Evolutionary conservation across 2,888 invertebrate genomes (phyloP).

Genomic region (Amorpha juglandis): DNA sequence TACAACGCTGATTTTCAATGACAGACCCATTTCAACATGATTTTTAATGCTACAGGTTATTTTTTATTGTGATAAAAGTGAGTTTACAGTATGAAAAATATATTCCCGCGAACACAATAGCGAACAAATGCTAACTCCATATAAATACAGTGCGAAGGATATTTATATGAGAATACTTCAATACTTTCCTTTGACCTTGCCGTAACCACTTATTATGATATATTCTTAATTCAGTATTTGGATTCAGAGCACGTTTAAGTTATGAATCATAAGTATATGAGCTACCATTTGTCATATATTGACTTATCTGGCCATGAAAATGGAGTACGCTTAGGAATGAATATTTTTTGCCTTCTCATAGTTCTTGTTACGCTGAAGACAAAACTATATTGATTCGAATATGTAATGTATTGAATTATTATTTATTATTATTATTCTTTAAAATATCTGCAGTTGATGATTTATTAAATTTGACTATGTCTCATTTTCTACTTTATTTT

Average conservation of each 20-base stretch:
- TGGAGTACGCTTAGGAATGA: conserved; percentile 5
- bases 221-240: conserved; percentile 11
- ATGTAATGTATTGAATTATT: neutral
- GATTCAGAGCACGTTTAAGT: neutral
- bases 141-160: conserved; percentile 6
- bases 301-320: conserved; percentile 9
- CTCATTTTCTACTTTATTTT: too few species aligned
- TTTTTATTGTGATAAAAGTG: too few species aligned
- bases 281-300: conserved; percentile 19
- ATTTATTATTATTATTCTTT: too few species aligned
- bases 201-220: neutral
- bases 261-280: conserved; percentile 16
- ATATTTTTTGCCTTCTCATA: neutral
- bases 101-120: too few species aligned
- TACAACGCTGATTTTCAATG: too few species aligned
- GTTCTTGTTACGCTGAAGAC: neutral
- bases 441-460: too few species aligned
- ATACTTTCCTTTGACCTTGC: neutral
- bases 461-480: too few species aligned
- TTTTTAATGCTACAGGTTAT: too few species aligned
- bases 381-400: neutral
- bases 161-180: neutral
- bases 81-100: too few species aligned
- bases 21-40: too few species aligned
- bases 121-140: neutral